Conservation (phyloP, 2,888 invertebrate species). For the Leptopilina syphax region DNA sequence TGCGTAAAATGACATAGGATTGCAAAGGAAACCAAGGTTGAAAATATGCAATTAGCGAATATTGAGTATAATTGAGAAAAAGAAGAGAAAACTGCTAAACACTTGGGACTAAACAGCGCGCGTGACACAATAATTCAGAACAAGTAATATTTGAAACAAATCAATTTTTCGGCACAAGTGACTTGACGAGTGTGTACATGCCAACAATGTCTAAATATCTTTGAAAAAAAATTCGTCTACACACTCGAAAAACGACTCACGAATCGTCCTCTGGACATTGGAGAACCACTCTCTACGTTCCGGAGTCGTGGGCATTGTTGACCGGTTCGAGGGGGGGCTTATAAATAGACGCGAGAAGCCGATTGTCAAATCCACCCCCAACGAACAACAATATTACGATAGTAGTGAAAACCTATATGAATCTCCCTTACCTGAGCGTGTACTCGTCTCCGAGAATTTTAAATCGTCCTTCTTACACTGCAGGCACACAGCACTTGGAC, state of each 20-base stretch:
- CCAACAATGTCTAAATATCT: background rate
- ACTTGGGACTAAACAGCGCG: background rate
- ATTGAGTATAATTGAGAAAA: background rate
- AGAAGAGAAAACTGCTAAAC: background rate
- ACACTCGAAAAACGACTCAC: background rate
- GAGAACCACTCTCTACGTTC: conserved; percentile 23
- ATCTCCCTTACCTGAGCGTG: conserved; percentile 24
- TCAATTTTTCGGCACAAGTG: conserved; percentile 25
- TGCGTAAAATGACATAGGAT: conserved; percentile 1
- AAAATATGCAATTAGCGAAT: background rate
- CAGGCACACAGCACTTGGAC: conserved; percentile 29
- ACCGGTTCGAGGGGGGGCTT: conserved; percentile 1
- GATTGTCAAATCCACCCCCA: conserved; percentile 29
- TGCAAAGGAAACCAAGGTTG: background rate
- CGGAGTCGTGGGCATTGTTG: conserved; percentile 34
- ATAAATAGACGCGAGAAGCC: conserved; percentile 28
- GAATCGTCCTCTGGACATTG: conserved; percentile 26
- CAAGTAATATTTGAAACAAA: conserved; percentile 32
- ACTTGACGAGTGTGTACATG: background rate
- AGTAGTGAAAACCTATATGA: background rate
- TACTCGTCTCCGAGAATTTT: conserved; percentile 31
- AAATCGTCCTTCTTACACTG: conserved; percentile 12
- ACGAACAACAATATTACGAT: conserved; percentile 19
- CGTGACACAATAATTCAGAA: conserved; percentile 3
- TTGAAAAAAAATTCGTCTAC: background rate